Percentiles rank a stretch among this genome's conserved stretches.
Conservation (phyloP, 2,113 vertebrate species). For the Antennarius striatus region DNA sequence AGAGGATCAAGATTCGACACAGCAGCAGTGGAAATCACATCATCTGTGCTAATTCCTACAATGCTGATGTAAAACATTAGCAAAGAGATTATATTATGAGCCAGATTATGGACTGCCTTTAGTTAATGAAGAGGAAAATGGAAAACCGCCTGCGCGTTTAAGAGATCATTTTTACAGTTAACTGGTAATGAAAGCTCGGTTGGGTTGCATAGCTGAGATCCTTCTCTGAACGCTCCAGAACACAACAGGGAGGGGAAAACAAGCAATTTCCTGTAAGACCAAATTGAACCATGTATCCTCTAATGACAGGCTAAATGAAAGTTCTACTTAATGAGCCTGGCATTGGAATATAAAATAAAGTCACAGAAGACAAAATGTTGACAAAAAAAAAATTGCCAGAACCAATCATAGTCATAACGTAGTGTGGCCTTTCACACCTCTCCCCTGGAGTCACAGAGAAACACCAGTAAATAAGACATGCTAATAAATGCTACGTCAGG, state of each 20-base stretch:
- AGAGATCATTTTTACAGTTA: slow-evolving; percentile 60
- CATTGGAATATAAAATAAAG: slow-evolving; percentile 21
- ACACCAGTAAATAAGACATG: slow-evolving; percentile 58
- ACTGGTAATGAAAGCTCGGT: slow-evolving; percentile 58
- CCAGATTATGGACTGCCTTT: slow-evolving; percentile 59
- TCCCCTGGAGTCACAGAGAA: slow-evolving; percentile 26
- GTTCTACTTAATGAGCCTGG: slow-evolving; percentile 48
- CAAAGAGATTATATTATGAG: slow-evolving; percentile 60
- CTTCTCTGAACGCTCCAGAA: slow-evolving; percentile 13
- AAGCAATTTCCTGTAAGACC: slow-evolving; percentile 39
- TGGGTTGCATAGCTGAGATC: slow-evolving; percentile 35
- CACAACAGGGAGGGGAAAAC: not conserved
- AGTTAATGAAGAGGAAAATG: slow-evolving; percentile 76
- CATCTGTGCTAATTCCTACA: slow-evolving; percentile 40
- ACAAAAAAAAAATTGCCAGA: slow-evolving; percentile 29
- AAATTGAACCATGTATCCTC: slow-evolving; percentile 55
- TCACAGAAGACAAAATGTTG: slow-evolving; percentile 36
- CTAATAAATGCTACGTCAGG: slow-evolving; percentile 70
- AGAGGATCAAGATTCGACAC: slow-evolving; percentile 19
- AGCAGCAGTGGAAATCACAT: slow-evolving; percentile 18
- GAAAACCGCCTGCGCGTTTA: slow-evolving; percentile 60
- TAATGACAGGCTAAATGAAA: slow-evolving; percentile 42
- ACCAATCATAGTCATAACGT: slow-evolving; percentile 9
- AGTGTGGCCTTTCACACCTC: not conserved
- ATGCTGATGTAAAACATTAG: slow-evolving; percentile 43